Evolutionary conservation across 64 coral and sea anemone genomes (phyloP).

Genomic region (Stylophora pistillata): DNA sequence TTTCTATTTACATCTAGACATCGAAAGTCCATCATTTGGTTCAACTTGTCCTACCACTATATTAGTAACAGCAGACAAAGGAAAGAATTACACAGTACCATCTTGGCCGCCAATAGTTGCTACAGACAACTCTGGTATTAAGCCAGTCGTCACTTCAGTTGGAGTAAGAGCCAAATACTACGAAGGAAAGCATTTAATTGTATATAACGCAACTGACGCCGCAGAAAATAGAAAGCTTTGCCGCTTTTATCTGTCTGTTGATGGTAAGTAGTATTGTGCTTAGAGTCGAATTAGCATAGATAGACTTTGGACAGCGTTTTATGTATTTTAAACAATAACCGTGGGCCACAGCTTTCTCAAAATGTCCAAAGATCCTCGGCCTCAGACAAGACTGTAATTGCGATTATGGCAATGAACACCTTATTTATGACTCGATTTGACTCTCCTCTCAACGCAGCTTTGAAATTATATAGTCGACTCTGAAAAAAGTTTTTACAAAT

Average conservation of each 20-base stretch:
- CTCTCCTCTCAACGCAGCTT: too few relatives aligned
- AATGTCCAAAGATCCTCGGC: too few relatives aligned
- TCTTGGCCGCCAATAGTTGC: conserved; percentile 34
- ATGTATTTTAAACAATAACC: too few relatives aligned
- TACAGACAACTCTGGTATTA: conserved; percentile 47
- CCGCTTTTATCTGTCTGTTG: conserved; percentile 42
- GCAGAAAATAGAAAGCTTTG: conserved; percentile 45
- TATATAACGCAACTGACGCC: conserved; percentile 35
- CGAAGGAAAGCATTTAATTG: conserved; percentile 26
- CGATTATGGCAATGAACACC: too few relatives aligned
- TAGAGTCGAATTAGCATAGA: too few relatives aligned
- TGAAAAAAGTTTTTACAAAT: too few relatives aligned
- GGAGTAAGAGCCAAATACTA: conserved; percentile 24
- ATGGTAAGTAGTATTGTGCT: conserved; percentile 1
- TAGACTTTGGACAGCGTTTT: too few relatives aligned
- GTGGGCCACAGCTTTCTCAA: too few relatives aligned
- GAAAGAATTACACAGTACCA: background rate
- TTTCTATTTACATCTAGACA: background rate
- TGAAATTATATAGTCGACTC: too few relatives aligned
- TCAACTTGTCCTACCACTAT: conserved; percentile 29
- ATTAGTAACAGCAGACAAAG: background rate
- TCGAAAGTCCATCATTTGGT: conserved; percentile 47
- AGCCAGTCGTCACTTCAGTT: background rate
- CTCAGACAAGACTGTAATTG: too few relatives aligned
- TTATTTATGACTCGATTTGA: too few relatives aligned